A percentile compares a stretch with the other conserved stretches of the same genome.
phyloP scores from a whole-genome alignment of 2,113 vertebrate genomes.

The Bettongia penicillata region DNA sequence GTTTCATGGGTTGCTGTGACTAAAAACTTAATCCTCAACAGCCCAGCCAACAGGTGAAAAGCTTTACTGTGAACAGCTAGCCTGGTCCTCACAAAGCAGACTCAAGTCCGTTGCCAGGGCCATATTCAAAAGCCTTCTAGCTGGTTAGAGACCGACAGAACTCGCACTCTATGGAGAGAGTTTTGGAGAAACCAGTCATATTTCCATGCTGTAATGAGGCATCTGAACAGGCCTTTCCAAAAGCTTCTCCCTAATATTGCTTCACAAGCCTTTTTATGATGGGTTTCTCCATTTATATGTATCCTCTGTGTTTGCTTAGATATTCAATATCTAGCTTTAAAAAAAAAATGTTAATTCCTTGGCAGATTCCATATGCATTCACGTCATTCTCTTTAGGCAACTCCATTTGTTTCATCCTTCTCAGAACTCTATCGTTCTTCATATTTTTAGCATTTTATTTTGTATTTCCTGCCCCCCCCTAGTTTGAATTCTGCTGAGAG shows the following conservation, averaged over 20 bases:
- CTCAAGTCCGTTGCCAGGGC: too few relatives aligned
- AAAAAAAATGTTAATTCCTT: background rate
- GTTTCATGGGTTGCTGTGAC: background rate
- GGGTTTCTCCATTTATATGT: background rate
- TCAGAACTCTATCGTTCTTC: background rate
- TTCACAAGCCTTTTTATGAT: too few relatives aligned
- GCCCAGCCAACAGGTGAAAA: background rate
- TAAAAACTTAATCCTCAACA: background rate
- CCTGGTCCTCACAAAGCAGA: background rate
- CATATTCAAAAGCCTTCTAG: background rate
- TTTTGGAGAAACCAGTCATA: too few relatives aligned
- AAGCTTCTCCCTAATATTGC: background rate
- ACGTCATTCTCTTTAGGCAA: background rate
- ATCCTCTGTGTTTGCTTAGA: background rate
- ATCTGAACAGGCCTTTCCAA: background rate
- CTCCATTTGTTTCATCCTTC: background rate
- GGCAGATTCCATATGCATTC: background rate
- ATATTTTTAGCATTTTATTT: background rate
- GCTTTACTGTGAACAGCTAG: background rate
- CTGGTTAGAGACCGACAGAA: too few relatives aligned
- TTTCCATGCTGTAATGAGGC: too few relatives aligned
- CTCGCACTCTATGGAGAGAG: background rate
- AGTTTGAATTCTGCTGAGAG: background rate
- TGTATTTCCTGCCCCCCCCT: background rate
- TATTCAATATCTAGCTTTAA: background rate